phyloP scores from a whole-genome alignment of 1,140 invertebrate genomes.

The Zaprionus lachaisei region DNA sequence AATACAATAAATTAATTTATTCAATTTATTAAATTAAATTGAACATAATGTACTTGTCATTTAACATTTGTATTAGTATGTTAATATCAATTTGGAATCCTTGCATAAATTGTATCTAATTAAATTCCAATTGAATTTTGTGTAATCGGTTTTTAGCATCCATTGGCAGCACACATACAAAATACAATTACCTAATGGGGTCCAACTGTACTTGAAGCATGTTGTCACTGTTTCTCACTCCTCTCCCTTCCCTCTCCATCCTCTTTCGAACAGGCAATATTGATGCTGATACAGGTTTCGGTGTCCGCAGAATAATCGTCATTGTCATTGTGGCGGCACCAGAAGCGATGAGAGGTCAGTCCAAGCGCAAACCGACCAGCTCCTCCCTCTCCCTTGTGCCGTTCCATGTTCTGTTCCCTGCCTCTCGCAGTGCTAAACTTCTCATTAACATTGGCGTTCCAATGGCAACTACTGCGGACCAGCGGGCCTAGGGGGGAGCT shows the following conservation, averaged over 20 bases:
- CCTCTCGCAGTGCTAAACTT: background rate
- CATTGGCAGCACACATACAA: slow-evolving; percentile 29
- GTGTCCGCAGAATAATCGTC: slow-evolving; percentile 42
- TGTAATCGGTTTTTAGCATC: slow-evolving; percentile 24
- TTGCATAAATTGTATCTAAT: background rate
- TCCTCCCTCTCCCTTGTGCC: background rate
- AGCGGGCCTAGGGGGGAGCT: background rate
- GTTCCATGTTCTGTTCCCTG: background rate
- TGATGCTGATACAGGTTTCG: slow-evolving; percentile 83
- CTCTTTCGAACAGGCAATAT: slow-evolving; percentile 71
- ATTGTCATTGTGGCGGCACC: slow-evolving; percentile 55
- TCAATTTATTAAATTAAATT: too few relatives aligned
- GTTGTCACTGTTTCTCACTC: slow-evolving; percentile 42
- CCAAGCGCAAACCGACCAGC: background rate
- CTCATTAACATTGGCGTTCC: slow-evolving; percentile 23
- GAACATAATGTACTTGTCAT: too few relatives aligned
- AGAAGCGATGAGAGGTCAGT: slow-evolving; percentile 22
- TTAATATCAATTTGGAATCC: too few relatives aligned
- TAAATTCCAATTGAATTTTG: slow-evolving; percentile 7
- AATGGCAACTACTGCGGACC: background rate
- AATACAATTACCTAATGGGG: slow-evolving; percentile 40
- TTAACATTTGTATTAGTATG: too few relatives aligned
- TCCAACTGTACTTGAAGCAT: slow-evolving; percentile 61
- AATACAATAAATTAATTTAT: too few relatives aligned
- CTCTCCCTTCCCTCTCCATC: slow-evolving; percentile 84